Conservation (phyloP, 2,888 invertebrate genomes). For the Ceratothoa steindachneri region DNA sequence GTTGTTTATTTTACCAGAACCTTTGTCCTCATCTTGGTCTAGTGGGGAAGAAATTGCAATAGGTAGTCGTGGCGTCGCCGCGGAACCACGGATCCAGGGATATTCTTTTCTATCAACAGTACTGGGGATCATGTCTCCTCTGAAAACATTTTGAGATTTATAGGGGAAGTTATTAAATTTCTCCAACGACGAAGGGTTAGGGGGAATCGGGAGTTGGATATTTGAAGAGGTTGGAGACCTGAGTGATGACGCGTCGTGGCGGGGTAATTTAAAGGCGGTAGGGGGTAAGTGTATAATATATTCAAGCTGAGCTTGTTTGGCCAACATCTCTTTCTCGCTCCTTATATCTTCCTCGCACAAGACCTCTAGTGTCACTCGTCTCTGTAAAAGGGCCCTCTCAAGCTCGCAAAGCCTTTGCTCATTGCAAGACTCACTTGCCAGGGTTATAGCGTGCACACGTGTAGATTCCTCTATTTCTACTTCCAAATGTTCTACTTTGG, state of each 20-base stretch:
- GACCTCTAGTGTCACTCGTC: slow-evolving; percentile 34
- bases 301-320: slow-evolving; percentile 32
- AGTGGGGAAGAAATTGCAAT: slow-evolving; percentile 9
- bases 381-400: slow-evolving; percentile 29
- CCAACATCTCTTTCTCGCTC: slow-evolving; percentile 32
- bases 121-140: neutral
- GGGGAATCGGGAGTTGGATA: neutral
- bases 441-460: slow-evolving; percentile 32
- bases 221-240: neutral
- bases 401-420: slow-evolving; percentile 36
- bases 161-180: no score
- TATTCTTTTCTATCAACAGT: neutral
- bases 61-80: neutral
- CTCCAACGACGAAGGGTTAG: neutral
- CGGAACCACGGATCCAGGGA: neutral
- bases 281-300: slow-evolving; percentile 46
- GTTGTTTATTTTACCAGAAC: slow-evolving; percentile 25
- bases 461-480: slow-evolving; percentile 30
- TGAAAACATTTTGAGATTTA: neutral
- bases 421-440: slow-evolving; percentile 35
- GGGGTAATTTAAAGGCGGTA: slow-evolving; percentile 37
- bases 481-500: neutral
- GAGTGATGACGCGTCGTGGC: neutral
- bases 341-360: slow-evolving; percentile 34
- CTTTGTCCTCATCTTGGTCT: slow-evolving; percentile 31